These are phyloP conservation scores for Ictalurus punctatus DNA, from an alignment of 2,113 vertebrate genomes.

Conservation along the genomic window DNA sequence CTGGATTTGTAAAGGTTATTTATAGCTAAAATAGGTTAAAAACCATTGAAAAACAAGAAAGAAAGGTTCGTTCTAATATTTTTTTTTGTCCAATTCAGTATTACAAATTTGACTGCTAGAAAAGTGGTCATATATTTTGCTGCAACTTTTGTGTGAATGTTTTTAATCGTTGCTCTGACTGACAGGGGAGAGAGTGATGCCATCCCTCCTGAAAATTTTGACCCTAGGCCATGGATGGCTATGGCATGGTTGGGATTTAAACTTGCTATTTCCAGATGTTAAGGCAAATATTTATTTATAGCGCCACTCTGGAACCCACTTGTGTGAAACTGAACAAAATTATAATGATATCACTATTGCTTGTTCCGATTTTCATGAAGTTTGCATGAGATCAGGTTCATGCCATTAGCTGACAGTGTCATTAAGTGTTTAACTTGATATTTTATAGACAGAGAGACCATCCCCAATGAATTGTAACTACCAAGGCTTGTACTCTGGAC, in stretches of 20 bases:
- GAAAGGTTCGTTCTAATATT: too few species aligned
- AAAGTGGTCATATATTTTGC: too few species aligned
- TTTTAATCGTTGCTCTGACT: neutral
- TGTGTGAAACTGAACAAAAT: neutral
- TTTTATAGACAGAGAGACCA: neutral
- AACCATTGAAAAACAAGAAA: neutral
- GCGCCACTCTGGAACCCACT: neutral
- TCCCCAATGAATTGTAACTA: neutral
- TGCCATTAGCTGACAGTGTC: neutral
- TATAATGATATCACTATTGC: neutral
- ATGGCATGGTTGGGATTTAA: neutral
- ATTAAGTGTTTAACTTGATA: neutral
- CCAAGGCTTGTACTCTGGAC: neutral
- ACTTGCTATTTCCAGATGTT: neutral
- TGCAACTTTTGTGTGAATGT: too few species aligned
- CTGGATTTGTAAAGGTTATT: neutral
- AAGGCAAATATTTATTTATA: neutral
- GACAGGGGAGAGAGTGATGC: neutral
- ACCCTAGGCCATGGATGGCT: neutral
- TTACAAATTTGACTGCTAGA: neutral
- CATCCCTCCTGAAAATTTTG: neutral
- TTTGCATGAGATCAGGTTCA: neutral
- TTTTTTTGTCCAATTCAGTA: neutral
- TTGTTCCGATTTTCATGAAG: neutral
- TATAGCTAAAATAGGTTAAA: neutral